Conservation (phyloP, 1,140 invertebrate species). For the Monochamus saltuarius region DNA sequence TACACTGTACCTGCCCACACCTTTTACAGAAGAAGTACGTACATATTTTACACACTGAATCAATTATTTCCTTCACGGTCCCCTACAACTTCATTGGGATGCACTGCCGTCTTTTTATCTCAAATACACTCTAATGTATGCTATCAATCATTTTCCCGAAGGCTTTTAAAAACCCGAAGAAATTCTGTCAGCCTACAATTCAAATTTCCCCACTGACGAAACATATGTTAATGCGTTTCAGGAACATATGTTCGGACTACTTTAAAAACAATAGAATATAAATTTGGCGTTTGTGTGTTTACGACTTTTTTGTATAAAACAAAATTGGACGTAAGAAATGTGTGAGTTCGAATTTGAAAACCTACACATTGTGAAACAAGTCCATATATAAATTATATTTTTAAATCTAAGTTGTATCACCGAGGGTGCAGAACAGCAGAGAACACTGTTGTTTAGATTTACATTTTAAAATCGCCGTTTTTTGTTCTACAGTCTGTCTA, state of each 20-base stretch:
- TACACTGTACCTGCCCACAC: too few relatives aligned
- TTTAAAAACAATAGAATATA: constrained; percentile 9
- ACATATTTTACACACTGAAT: too few relatives aligned
- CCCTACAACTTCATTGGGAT: too few relatives aligned
- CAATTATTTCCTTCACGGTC: too few relatives aligned
- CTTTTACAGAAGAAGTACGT: too few relatives aligned
- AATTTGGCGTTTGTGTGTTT: not conserved
- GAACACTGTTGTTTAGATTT: not conserved
- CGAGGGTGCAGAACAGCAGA: not conserved
- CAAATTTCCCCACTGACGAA: constrained; percentile 6
- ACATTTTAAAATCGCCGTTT: not conserved
- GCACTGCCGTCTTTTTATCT: too few relatives aligned
- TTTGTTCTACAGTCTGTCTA: not conserved
- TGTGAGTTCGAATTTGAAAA: not conserved
- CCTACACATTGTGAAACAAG: not conserved
- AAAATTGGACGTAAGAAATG: not conserved
- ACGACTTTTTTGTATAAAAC: constrained; percentile 7
- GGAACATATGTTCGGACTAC: constrained; percentile 8
- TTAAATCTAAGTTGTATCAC: not conserved
- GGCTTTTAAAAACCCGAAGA: too few relatives aligned
- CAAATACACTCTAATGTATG: too few relatives aligned
- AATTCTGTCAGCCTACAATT: not conserved
- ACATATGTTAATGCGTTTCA: constrained; percentile 14
- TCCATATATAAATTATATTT: constrained; percentile 14
- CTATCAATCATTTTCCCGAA: too few relatives aligned